Percentiles rank a stretch among this genome's conserved stretches.
Conservation (phyloP, 2,113 vertebrate species). For the Herpetotheres cachinnans region DNA sequence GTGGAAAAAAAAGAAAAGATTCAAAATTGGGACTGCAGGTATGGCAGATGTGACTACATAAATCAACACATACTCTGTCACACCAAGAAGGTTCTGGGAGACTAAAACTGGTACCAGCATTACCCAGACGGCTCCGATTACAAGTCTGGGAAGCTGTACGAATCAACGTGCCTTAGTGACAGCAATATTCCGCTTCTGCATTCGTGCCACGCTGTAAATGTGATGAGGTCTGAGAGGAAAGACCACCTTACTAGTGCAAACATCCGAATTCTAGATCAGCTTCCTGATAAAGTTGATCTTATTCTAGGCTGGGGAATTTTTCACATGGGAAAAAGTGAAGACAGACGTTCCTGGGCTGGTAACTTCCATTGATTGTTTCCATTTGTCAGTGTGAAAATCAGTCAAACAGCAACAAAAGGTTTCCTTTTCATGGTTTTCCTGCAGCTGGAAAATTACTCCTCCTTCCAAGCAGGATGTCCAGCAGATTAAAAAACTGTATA, state of each 20-base stretch:
- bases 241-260: not conserved
- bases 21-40: not conserved
- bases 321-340: conserved; percentile 19
- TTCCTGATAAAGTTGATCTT: not conserved
- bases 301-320: not conserved
- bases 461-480: conserved; percentile 9
- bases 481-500: not conserved
- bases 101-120: not conserved
- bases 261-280: not conserved
- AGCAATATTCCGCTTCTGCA: not conserved
- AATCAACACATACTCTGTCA: not conserved
- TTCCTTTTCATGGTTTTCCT: conserved; percentile 8
- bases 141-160: not conserved
- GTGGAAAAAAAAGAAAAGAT: not conserved
- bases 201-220: not conserved
- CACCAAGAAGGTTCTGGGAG: not conserved
- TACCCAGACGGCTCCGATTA: not conserved
- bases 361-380: conserved; percentile 1
- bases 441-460: conserved; percentile 12
- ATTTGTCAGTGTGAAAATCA: not conserved
- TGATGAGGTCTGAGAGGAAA: not conserved
- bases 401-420: conserved; percentile 11
- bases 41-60: not conserved
- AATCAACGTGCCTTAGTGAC: not conserved
- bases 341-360: not conserved